Conservation (phyloP, 2,797 vertebrate genomes). For the Siniperca scherzeri region DNA sequence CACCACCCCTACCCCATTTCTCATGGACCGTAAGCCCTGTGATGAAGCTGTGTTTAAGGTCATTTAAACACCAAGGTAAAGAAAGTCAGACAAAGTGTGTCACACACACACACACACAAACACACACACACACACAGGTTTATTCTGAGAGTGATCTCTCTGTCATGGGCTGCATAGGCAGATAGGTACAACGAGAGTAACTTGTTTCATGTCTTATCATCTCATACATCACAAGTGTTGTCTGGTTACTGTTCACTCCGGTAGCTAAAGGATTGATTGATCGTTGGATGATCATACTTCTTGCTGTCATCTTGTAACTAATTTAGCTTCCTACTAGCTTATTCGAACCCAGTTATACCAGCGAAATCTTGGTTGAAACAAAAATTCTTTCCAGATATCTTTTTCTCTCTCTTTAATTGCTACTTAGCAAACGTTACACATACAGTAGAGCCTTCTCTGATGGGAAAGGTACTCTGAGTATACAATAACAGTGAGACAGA, state of each 20-base stretch:
- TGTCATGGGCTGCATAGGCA: constrained; percentile 11
- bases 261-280: constrained; percentile 35
- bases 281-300: constrained; percentile 27
- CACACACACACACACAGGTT: not conserved
- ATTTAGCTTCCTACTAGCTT: constrained; percentile 5
- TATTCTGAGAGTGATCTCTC: constrained; percentile 28
- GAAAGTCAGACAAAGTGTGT: constrained; percentile 58
- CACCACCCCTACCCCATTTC: constrained; percentile 57
- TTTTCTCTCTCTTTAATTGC: not conserved
- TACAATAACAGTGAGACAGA: constrained; percentile 50
- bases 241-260: constrained; percentile 12
- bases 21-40: constrained; percentile 57
- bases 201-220: constrained; percentile 39
- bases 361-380: not conserved
- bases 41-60: constrained; percentile 80
- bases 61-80: constrained; percentile 74
- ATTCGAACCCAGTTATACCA: not conserved
- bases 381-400: not conserved
- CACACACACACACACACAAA: constrained; percentile 15
- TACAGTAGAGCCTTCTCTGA: constrained; percentile 7
- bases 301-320: constrained; percentile 13
- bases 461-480: constrained; percentile 34
- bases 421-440: constrained; percentile 26
- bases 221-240: constrained; percentile 42
- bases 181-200: constrained; percentile 21